Evolutionary conservation across 2,797 vertebrate species (phyloP), one percentile per base, ranked within the genome.

Genomic region (Champsocephalus esox): DNA sequence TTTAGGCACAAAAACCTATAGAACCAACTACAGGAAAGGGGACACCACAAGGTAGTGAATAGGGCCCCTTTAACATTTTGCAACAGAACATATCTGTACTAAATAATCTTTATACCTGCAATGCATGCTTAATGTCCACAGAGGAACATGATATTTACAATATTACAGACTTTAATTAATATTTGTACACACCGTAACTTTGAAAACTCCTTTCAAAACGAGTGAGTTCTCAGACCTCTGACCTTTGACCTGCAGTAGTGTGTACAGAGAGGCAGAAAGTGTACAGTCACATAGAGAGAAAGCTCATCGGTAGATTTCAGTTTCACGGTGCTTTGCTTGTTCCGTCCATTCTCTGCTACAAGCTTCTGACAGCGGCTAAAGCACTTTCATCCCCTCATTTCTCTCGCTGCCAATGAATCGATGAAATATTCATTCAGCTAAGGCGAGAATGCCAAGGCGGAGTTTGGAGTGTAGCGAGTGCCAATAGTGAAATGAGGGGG

Each of bases 401-500:
- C 56, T 70, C 73, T 72, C 62, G 65, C 65, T 28, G 67, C 73
- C 75, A 76, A 19, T 32, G 52, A 75, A 85, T 70, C 52, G 68
- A 85, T 82, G 56, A 84, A 82, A 89, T 89, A 85, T 89, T 87
- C 68, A 78, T 77, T 73, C 65, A 60, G 76, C 78, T 77, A 77
- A 46, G 73, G 73, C 45, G 72, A 79, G 77, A 84, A 83, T 57
- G 83, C 45, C 49, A 73, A 78, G 50, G 70, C 21, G 41, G 66
- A 74, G 50, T 77, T 79, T 43, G 16, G 65, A 83, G 70, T 78
- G 81, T 77, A 88, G 73, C 21, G 24, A 54, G 78, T 11, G 59
- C 77, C 75, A 71, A 79, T 66, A 17, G 28, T 1, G 60, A 85
- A 87, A 87, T 70, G 62, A 73, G 74, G 32, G 54, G 1, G 68